phyloP scores from a whole-genome alignment of 1,140 invertebrate genomes.

The Andrena cerasifolii region DNA sequence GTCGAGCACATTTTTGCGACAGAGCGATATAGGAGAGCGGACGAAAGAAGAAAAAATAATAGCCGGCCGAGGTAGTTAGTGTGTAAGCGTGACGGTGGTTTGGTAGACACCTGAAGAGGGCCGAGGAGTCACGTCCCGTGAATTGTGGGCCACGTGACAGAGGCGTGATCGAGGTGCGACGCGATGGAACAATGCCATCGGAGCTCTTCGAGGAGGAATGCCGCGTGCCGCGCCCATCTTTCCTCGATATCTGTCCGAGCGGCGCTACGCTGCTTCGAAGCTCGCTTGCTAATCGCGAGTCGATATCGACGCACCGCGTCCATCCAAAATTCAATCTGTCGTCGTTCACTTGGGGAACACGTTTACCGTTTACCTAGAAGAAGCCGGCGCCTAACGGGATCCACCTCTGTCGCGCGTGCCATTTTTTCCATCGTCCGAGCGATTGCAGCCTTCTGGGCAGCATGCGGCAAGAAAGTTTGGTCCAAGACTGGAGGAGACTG shows the following conservation, averaged over 20 bases:
- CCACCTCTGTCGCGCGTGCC: constrained; percentile 22
- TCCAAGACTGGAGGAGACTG: no score
- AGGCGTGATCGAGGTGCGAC: constrained; percentile 82
- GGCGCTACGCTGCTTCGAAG: constrained; percentile 26
- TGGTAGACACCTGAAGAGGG: constrained; percentile 62
- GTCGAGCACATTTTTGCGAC: constrained; percentile 42
- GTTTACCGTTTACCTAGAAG: constrained; percentile 49
- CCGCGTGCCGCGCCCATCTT: constrained; percentile 80
- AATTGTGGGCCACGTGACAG: constrained; percentile 81
- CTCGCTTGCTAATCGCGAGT: constrained; percentile 46
- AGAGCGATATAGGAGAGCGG: constrained; percentile 40
- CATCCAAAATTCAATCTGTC: constrained; percentile 28
- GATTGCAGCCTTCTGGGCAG: no score
- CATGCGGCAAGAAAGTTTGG: no score
- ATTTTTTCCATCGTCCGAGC: constrained; percentile 14
- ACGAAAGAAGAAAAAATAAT: constrained; percentile 6
- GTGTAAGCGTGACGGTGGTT: constrained; percentile 51
- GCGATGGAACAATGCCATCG: constrained; percentile 82
- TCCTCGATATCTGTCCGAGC: constrained; percentile 64
- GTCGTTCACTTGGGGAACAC: not conserved
- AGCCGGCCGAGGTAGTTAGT: constrained; percentile 10
- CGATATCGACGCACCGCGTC: constrained; percentile 23
- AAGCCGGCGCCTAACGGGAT: constrained; percentile 56
- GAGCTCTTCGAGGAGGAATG: constrained; percentile 81
- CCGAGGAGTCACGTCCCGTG: constrained; percentile 79